These are phyloP conservation scores for Sardina pilchardus DNA, from an alignment of 2,113 vertebrate species.

Conservation along the genomic window DNA sequence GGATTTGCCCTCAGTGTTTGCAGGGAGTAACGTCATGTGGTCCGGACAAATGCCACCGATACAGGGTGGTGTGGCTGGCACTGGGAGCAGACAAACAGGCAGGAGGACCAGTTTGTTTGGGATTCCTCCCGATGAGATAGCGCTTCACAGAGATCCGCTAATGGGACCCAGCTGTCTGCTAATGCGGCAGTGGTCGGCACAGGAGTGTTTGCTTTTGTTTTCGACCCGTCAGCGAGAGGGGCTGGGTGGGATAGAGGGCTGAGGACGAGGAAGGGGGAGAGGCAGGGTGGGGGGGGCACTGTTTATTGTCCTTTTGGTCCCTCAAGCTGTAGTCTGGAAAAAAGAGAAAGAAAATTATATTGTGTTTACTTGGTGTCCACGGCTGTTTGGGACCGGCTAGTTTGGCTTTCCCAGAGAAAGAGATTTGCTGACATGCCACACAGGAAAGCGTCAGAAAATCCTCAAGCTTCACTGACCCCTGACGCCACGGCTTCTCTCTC, in stretches of 20 bases:
- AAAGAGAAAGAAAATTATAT: constrained; percentile 30
- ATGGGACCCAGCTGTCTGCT: constrained; percentile 68
- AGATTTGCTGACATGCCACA: constrained; percentile 52
- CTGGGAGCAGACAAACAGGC: constrained; percentile 57
- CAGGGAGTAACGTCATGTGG: constrained; percentile 44
- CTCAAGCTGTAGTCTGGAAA: constrained; percentile 42
- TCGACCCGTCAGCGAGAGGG: constrained; percentile 41
- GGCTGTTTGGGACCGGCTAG: constrained; percentile 26
- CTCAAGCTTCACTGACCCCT: constrained; percentile 32
- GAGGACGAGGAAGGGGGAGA: not conserved
- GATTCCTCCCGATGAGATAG: constrained; percentile 66
- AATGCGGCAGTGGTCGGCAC: constrained; percentile 58
- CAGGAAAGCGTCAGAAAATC: constrained; percentile 25
- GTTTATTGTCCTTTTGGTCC: constrained; percentile 68
- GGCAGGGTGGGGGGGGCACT: constrained; percentile 34
- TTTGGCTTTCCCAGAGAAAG: constrained; percentile 55
- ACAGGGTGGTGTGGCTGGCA: constrained; percentile 43
- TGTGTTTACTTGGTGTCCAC: constrained; percentile 49
- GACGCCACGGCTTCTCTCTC: not conserved
- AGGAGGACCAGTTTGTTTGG: constrained; percentile 63
- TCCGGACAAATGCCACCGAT: constrained; percentile 39
- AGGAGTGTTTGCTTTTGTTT: constrained; percentile 64
- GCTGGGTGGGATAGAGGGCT: not conserved
- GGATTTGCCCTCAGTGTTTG: constrained; percentile 37
- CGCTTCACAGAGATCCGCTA: constrained; percentile 69